A percentile compares a stretch with the other conserved stretches of the same genome.
phyloP scores from a whole-genome alignment of 2,888 invertebrate genomes.

The Anagyrus pseudococci region DNA sequence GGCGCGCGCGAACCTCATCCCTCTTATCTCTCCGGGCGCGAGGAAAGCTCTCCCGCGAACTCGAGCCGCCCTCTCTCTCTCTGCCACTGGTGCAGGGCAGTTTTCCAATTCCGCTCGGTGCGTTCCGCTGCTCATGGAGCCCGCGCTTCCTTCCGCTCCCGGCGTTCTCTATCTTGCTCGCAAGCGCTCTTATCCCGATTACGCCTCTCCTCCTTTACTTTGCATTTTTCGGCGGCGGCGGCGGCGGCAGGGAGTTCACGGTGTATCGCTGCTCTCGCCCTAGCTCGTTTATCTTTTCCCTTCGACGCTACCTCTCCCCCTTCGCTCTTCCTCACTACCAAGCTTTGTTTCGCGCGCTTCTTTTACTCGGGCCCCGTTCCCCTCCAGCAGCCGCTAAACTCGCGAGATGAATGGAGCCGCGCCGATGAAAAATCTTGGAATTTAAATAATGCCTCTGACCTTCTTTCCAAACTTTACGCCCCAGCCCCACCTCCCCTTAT shows the following conservation, averaged over 20 bases:
- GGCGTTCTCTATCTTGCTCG: neutral
- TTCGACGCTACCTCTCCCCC: neutral
- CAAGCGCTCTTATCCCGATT: too few species aligned
- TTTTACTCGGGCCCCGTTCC: too few species aligned
- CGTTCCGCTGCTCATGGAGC: slow-evolving; percentile 8
- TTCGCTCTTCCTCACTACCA: neutral
- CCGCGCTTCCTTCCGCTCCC: neutral
- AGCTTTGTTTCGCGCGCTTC: neutral
- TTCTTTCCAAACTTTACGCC: too few species aligned
- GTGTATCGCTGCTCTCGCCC: slow-evolving; percentile 14
- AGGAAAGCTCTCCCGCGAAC: neutral
- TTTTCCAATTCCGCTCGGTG: slow-evolving; percentile 23
- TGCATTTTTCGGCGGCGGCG: slow-evolving; percentile 4
- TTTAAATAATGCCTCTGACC: slow-evolving; percentile 13
- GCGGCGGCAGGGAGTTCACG: neutral
- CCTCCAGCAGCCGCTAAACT: too few species aligned
- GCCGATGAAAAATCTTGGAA: slow-evolving; percentile 22
- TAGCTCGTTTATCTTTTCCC: slow-evolving; percentile 31
- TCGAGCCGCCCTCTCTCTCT: slow-evolving; percentile 13
- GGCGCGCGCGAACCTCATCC: neutral
- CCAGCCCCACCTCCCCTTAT: too few species aligned
- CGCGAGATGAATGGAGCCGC: neutral
- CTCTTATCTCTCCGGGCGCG: slow-evolving; percentile 3
- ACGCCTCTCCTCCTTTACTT: slow-evolving; percentile 22
- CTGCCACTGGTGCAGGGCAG: slow-evolving; percentile 1